Percentiles rank a stretch among this genome's conserved stretches.
phyloP scores from a whole-genome alignment of 2,113 vertebrate genomes.

The Chrysemys picta region DNA sequence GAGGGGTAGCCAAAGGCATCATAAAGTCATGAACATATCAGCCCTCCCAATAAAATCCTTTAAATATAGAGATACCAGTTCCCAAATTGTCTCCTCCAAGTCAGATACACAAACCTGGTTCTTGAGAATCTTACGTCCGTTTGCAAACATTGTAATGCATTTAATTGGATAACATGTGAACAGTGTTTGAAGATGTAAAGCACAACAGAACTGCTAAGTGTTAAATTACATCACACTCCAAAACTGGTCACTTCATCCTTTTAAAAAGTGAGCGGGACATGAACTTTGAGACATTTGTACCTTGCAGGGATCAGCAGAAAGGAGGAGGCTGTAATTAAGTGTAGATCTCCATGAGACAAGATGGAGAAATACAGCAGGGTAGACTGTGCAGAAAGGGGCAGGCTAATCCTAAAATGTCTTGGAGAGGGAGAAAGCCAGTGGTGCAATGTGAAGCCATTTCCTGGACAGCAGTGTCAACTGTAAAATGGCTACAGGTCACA shows the following conservation, averaged over 20 bases:
- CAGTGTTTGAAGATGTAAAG: neutral
- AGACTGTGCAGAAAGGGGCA: slow-evolving; percentile 44
- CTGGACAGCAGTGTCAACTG: neutral
- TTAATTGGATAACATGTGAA: neutral
- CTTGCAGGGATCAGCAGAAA: slow-evolving; percentile 29
- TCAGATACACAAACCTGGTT: neutral
- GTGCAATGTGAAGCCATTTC: slow-evolving; percentile 20
- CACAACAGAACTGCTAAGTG: neutral
- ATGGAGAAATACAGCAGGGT: slow-evolving; percentile 54
- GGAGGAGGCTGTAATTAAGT: neutral
- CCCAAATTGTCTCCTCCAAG: neutral
- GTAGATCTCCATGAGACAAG: slow-evolving; percentile 21
- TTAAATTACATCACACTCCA: neutral
- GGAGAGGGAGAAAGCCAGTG: slow-evolving; percentile 8
- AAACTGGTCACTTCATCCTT: neutral
- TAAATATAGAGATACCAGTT: neutral
- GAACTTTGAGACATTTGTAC: neutral
- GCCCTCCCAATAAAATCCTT: neutral
- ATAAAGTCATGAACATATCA: neutral
- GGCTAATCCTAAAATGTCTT: neutral
- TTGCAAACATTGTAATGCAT: neutral
- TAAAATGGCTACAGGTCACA: neutral
- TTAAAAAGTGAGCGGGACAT: neutral
- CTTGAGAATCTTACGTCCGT: neutral
- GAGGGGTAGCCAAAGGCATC: neutral